Evolutionary conservation across 2,113 vertebrate species (phyloP), one percentile per base, ranked within the genome.

Genomic region (Neogobius melanostomus): DNA sequence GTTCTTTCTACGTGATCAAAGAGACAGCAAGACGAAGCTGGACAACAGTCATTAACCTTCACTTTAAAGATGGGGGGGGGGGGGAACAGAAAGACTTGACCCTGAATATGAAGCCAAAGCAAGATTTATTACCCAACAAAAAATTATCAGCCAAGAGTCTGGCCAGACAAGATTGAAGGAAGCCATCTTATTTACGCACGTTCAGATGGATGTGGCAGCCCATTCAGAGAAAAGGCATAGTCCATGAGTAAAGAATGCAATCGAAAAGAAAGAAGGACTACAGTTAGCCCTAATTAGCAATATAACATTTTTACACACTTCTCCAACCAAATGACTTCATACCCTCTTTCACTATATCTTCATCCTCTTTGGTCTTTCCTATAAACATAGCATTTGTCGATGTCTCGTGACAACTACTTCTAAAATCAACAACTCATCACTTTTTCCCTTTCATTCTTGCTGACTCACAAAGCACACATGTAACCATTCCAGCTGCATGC

Each of bases 1-100:
- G 28, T 42, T 49, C 60, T 52, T 28, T 28, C 28, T 70, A 10
- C 52, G 53, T 21, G 60, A n/a, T 66, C 54, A 60, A 66, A 73
- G 48, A 14, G 59, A 11, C 21, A 46, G 45, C 50, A 66, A 47
- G 11, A 51, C 17, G 53, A 12, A 68, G 46, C 9, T 17, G 44
- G 45, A 28, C 28, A 28, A 28, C 28, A 28, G 28, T 28, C 28
- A 28, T 64, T 64, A 59, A 42, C 56, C 56, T 59, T 59, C 28
- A 59, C 11, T 42, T 21, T 42, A 42, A 11, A 15, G 42, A 14
- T 7, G n/a, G n/a, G n/a, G n/a, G n/a, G 9, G 1, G n/a, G 21
- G 8, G 9, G 57, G 12, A 43, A 60, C 6, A 7, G 11, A n/a
- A 7, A 42, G 28, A 12, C 6, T 7, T 14, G 14, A 12, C 48